phyloP scores from a whole-genome alignment of 2,888 invertebrate genomes.

The Lymantria monacha region DNA sequence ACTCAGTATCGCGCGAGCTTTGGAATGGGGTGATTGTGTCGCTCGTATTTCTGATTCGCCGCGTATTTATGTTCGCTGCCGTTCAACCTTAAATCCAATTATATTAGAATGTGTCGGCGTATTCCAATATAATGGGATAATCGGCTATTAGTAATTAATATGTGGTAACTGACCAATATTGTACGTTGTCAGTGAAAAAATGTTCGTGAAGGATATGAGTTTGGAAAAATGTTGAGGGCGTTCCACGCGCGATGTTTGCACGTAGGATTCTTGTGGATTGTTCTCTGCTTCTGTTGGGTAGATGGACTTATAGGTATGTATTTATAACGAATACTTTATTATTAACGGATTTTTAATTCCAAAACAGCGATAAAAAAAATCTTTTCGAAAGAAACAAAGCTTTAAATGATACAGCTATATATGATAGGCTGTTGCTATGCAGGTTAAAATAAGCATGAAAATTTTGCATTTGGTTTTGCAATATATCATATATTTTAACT shows the following conservation, averaged over 20 bases:
- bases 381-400: too few species aligned
- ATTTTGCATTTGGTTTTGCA: too few species aligned
- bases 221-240: conserved; percentile 74
- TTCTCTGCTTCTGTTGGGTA: conserved; percentile 47
- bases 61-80: conserved; percentile 62
- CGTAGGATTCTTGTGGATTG: conserved; percentile 62
- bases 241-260: conserved; percentile 58
- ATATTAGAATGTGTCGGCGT: conserved; percentile 54
- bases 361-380: too few species aligned
- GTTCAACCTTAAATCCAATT: conserved; percentile 69
- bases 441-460: too few species aligned
- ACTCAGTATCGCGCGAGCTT: conserved; percentile 57
- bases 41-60: conserved; percentile 25
- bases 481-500: too few species aligned
- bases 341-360: too few species aligned
- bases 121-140: conserved; percentile 53
- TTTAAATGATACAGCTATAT: too few species aligned
- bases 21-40: conserved; percentile 35
- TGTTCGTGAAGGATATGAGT: conserved; percentile 65
- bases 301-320: conserved; percentile 70
- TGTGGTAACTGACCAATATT: conserved; percentile 36
- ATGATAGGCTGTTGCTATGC: too few species aligned
- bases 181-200: conserved; percentile 50
- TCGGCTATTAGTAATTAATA: conserved; percentile 50
- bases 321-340: not conserved